Evolutionary conservation across 2,797 vertebrate species (phyloP), one percentile per base, ranked within the genome.

Genomic region (Rhincodon typus): DNA sequence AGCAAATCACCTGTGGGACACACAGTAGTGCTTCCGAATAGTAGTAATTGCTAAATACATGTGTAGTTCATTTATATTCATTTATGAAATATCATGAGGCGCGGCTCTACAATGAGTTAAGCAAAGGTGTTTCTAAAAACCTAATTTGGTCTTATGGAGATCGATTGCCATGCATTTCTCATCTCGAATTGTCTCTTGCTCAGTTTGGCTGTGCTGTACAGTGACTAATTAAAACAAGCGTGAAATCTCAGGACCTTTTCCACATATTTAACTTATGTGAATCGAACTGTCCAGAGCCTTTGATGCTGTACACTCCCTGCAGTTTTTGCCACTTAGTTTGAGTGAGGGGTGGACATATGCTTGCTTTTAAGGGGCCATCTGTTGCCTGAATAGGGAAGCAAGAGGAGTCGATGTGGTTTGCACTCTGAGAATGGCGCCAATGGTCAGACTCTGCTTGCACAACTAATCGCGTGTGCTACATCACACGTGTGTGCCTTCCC

Each of bases 41-140:
- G 46, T 21, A 8, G 70, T 50, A 50, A 57, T 74, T 4, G 53
- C 17, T 95, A 50, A 95, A 95, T 95, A 42, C 70, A 74, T 15
- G 21, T 95, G 70, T 25, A 95, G 46, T 30, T 74, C 62, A 53
- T 95, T 95, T 95, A 67, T 25, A 74, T 77, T 77, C 74, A 77
- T n/a, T 95, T 57, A 46, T 74, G 21, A 62, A 7, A n/a, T 93
- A 69, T 42, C 23, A 67, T 42, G 88, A 93, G 4, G 17, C 17
- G 5, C 66, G n/a, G 17, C 12, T 23, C 38, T 69, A 19, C 62
- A 91, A 34, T 69, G 66, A 67, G 21, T 93, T 38, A 38, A 69
- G 90, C 62, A 25, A 21, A 42, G 34, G 21, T 21, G 62, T 90
- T 62, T 93, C 69, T 93, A 25, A 93, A 93, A 91, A 19, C 30